A percentile compares a stretch with the other conserved stretches of the same genome.
Evolutionary conservation across 2,888 invertebrate species (phyloP).

Genomic region (Eilema depressum): DNA sequence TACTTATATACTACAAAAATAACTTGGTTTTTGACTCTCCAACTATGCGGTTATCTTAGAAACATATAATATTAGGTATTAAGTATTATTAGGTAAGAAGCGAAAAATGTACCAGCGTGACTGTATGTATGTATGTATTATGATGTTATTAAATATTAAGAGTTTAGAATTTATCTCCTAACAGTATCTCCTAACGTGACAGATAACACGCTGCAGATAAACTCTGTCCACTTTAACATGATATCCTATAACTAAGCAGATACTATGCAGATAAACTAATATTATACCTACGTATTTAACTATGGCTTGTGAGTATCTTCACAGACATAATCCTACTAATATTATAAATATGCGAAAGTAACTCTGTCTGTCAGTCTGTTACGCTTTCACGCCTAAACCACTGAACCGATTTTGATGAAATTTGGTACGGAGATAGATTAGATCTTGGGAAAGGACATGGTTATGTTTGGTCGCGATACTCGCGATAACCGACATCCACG

Average conservation of each 20-base stretch:
- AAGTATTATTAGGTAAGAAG: too few relatives aligned
- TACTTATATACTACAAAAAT: not conserved
- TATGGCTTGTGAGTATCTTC: not conserved
- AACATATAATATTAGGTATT: not conserved
- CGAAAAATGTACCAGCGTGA: too few relatives aligned
- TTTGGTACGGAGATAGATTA: too few relatives aligned
- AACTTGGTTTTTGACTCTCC: not conserved
- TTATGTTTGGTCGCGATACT: too few relatives aligned
- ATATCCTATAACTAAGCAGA: not conserved
- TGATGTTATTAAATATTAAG: not conserved
- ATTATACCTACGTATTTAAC: not conserved
- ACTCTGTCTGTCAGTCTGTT: too few relatives aligned
- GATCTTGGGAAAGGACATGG: too few relatives aligned
- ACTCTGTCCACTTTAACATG: conserved; percentile 2
- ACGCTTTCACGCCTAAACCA: too few relatives aligned
- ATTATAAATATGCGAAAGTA: too few relatives aligned
- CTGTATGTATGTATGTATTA: too few relatives aligned
- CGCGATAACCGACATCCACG: too few relatives aligned
- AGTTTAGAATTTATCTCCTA: not conserved
- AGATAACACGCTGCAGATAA: not conserved
- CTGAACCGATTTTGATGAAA: too few relatives aligned
- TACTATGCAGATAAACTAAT: not conserved
- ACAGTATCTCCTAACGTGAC: too few relatives aligned
- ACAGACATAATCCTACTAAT: not conserved
- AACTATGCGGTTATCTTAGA: not conserved